Evolutionary conservation across 2,797 vertebrate genomes (phyloP), one percentile per base, ranked within the genome.

Genomic region (Sebastes itinus): DNA sequence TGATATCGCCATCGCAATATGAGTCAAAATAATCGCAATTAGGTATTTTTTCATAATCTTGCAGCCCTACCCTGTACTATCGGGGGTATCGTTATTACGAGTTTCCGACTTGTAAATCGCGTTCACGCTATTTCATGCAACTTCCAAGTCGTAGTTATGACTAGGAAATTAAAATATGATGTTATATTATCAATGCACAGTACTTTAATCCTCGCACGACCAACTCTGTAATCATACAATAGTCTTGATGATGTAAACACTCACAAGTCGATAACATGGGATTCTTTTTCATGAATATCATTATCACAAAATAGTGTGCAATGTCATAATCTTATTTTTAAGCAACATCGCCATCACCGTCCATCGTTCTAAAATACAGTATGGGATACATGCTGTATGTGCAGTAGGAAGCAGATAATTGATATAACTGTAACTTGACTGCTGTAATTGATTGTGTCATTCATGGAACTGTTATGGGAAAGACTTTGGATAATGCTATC

Each of bases 401-500:
- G 25, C 13, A 70, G 35, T 4, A 38, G 42, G 35, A 25, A 62
- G 56, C 56, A 30, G 32, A 78, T 32, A 49, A 76, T 20, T 72
- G 20, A 79, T 54, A 28, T 20, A 72, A 59, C 23, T 42, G 38
- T 16, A 42, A 60, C 33, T 72, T 72, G 72, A 75, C 75, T 14
- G 65, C 59, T 68, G 46, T 54, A 66, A 86, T 74, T 70, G 78
- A 85, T 67, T 30, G 61, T 68, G 32, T 32, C 55, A 65, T 87
- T 88, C 66, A 74, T 54, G 49, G 18, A 52, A 72, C 62, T 75
- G 75, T 80, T 87, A 87, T 77, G 70, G 72, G 67, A 78, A 77
- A 76, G 79, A 59, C 76, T 89, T 73, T 80, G 67, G 74, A 84
- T 80, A 71, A 88, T 67, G 78, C 63, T 64, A 81, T 77, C 77